Percentiles rank a stretch among this genome's conserved stretches.
Conservation (phyloP, 2,888 invertebrate species). For the Hemaris fuciformis region DNA sequence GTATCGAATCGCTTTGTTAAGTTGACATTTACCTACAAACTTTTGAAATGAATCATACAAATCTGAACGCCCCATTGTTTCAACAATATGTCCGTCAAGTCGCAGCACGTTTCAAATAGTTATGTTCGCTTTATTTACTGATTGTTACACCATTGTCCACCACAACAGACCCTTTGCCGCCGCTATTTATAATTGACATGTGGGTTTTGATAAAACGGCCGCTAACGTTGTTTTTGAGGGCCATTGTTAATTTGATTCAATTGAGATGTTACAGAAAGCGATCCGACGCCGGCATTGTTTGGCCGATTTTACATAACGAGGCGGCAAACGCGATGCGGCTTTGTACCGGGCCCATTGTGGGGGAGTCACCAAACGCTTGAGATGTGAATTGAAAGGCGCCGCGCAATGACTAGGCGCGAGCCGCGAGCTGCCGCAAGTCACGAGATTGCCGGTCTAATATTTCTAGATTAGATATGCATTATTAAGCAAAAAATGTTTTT, state of each 20-base stretch:
- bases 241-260: constrained; percentile 75
- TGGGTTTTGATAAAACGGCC: constrained; percentile 33
- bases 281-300: constrained; percentile 74
- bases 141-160: neutral
- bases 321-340: constrained; percentile 65
- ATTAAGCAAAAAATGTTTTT: no score
- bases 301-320: constrained; percentile 77
- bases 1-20: no score
- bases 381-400: constrained; percentile 77
- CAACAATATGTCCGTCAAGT: neutral
- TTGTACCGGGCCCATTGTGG: constrained; percentile 64
- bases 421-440: constrained; percentile 33
- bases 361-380: constrained; percentile 73
- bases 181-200: constrained; percentile 29
- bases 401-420: constrained; percentile 75
- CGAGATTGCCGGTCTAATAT: no score
- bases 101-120: neutral
- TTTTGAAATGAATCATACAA: neutral
- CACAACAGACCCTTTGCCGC: constrained; percentile 29
- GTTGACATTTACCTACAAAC: no score
- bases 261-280: constrained; percentile 76
- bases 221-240: constrained; percentile 44
- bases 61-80: neutral
- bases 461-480: no score
- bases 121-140: neutral